Evolutionary conservation across 2,888 invertebrate species (phyloP), one percentile per base, ranked within the genome.

Genomic region (Coenonympha glycerion): DNA sequence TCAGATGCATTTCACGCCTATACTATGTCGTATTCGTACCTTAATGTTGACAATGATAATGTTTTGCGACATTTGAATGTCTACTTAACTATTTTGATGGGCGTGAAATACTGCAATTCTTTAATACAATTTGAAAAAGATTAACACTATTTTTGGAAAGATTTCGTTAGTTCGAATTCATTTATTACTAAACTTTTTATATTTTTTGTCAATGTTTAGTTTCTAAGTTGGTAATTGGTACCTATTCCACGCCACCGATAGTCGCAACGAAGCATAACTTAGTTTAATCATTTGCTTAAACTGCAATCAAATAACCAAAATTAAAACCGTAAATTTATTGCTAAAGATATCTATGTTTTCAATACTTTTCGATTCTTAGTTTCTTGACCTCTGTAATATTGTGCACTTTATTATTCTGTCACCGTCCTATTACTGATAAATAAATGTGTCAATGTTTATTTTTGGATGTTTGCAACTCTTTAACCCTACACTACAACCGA

Each of bases 1-100:
- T 57, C 59, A 67, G 67, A 66, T 65, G 61, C 52, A 49, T 57
- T 65, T 64, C 70, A 39, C 39, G 39, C 39, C 24, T 16, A 68
- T 73, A 69, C 68, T 71, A 71, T 70, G 67, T 61, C 59, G 65
- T 65, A 15, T 13, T 15, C 13, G 15, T 33, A 15, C 16, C 8
- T 33, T 3, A n/a, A n/a, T 6, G 24, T 9, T 26, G 9, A 30
- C n/a, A n/a, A n/a, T n/a, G n/a, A n/a, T n/a, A n/a, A 30, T 3
- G 30, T 30, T 30, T 30, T 13, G 11, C 30, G 11, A 30, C n/a
- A 13, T 30, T 11, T 9, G n/a, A n/a, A n/a, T n/a, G n/a, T n/a
- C n/a, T n/a, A n/a, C n/a, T n/a, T n/a, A n/a, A n/a, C n/a, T n/a
- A n/a, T n/a, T n/a, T n/a, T n/a, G n/a, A n/a, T n/a, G n/a, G n/a